Evolutionary conservation across 2,888 invertebrate species (phyloP).

Genomic region (Caenorhabditis angaria): DNA sequence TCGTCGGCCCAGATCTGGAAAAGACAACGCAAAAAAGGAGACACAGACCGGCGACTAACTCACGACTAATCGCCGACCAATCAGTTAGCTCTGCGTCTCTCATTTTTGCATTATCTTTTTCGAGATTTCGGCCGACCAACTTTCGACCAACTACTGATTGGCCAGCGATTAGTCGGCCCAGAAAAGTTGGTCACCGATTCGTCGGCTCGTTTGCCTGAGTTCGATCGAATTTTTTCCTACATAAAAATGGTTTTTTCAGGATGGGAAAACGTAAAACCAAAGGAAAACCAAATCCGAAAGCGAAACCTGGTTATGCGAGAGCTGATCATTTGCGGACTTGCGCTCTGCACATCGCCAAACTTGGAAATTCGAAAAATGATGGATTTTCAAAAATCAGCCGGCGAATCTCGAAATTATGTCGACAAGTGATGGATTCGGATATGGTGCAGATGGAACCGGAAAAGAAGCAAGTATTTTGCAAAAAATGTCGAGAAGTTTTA

Average conservation of each 20-base stretch:
- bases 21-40: too few relatives aligned
- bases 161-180: too few relatives aligned
- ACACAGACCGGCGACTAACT: too few relatives aligned
- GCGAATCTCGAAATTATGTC: slow-evolving; percentile 45
- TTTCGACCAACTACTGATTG: too few relatives aligned
- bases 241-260: neutral
- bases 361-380: slow-evolving; percentile 45
- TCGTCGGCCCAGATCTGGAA: too few relatives aligned
- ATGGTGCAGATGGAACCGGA: slow-evolving; percentile 50
- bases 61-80: too few relatives aligned
- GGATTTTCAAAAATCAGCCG: slow-evolving; percentile 55
- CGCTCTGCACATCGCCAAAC: slow-evolving; percentile 27
- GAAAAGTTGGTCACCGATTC: too few relatives aligned
- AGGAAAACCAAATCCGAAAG: slow-evolving; percentile 10
- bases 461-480: slow-evolving; percentile 54
- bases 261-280: slow-evolving; percentile 8
- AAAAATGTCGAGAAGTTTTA: slow-evolving; percentile 56
- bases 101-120: too few relatives aligned
- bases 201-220: too few relatives aligned
- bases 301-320: slow-evolving; percentile 27
- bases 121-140: too few relatives aligned
- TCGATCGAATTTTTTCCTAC: too few relatives aligned
- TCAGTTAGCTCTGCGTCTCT: too few relatives aligned
- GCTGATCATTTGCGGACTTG: slow-evolving; percentile 32
- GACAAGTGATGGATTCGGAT: slow-evolving; percentile 56